Conservation (phyloP, 2,888 invertebrate genomes). For the Meiosimyza decipiens region DNA sequence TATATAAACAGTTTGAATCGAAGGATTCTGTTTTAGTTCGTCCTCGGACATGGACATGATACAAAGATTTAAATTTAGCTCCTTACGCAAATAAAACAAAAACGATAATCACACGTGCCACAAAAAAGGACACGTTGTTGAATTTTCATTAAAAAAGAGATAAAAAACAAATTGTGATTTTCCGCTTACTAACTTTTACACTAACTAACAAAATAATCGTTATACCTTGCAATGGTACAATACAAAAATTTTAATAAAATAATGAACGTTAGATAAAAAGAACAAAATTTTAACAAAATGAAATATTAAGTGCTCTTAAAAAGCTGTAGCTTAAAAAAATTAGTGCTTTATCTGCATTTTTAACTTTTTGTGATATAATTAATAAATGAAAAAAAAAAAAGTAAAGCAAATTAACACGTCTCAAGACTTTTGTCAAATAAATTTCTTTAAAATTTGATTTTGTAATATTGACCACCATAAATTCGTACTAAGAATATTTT, state of each 20-base stretch:
- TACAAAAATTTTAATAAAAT: slow-evolving; percentile 2
- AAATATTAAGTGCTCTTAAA: slow-evolving; percentile 23
- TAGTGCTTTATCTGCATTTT: slow-evolving; percentile 10
- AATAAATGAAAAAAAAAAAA: background rate
- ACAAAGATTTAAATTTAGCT: slow-evolving; percentile 48
- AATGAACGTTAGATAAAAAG: background rate
- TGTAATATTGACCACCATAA: background rate
- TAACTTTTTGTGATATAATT: slow-evolving; percentile 5
- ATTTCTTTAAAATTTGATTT: background rate
- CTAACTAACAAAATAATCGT: background rate
- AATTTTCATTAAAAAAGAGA: background rate
- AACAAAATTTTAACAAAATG: background rate
- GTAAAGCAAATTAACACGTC: background rate
- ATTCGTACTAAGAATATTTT: too few relatives aligned
- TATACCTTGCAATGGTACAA: background rate
- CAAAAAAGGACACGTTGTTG: background rate
- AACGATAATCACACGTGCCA: slow-evolving; percentile 12
- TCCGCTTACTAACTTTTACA: background rate
- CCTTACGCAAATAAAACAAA: slow-evolving; percentile 20
- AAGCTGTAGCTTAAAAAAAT: slow-evolving; percentile 11
- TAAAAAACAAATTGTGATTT: too few relatives aligned
- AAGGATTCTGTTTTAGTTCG: slow-evolving; percentile 54
- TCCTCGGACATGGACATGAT: slow-evolving; percentile 55
- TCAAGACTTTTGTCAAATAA: slow-evolving; percentile 1
- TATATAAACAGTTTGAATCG: slow-evolving; percentile 56